Conservation (phyloP, 2,113 vertebrate species). For the Oncorhynchus gorbuscha region DNA sequence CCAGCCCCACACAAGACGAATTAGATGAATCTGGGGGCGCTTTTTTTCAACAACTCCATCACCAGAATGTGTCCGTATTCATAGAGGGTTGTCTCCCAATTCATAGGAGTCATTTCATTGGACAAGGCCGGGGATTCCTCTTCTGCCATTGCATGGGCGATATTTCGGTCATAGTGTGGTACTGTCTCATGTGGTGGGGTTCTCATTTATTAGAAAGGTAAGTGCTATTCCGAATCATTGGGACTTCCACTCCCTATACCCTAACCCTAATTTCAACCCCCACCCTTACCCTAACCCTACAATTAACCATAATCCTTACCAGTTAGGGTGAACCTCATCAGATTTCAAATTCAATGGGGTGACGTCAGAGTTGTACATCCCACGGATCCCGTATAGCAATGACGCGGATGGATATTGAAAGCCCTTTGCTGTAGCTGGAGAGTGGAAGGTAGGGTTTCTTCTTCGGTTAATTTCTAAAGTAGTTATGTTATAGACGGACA, state of each 20-base stretch:
- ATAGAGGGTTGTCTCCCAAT: conserved; percentile 2
- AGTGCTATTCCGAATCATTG: too few species aligned
- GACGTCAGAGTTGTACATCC: too few species aligned
- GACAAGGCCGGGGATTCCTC: conserved; percentile 25
- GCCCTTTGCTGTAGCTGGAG: conserved; percentile 31
- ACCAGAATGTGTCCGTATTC: conserved; percentile 36
- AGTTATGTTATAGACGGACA: neutral
- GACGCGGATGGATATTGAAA: conserved; percentile 44
- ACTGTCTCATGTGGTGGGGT: conserved; percentile 52
- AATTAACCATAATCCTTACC: too few species aligned
- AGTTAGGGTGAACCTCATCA: too few species aligned
- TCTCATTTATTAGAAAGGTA: conserved; percentile 36
- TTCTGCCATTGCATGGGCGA: conserved; percentile 43
- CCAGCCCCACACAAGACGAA: conserved; percentile 3
- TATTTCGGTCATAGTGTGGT: conserved; percentile 25
- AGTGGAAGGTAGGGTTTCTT: conserved; percentile 58
- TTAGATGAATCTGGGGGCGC: neutral
- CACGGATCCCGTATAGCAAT: too few species aligned
- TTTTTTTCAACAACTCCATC: conserved; percentile 35
- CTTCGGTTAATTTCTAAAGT: conserved; percentile 2
- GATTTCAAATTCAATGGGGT: too few species aligned
- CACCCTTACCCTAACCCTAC: too few species aligned
- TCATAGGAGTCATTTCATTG: conserved; percentile 36
- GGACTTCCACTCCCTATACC: too few species aligned
- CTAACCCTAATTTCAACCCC: too few species aligned